phyloP scores from a whole-genome alignment of 2,797 vertebrate genomes.

The Gadopsis marmoratus region DNA sequence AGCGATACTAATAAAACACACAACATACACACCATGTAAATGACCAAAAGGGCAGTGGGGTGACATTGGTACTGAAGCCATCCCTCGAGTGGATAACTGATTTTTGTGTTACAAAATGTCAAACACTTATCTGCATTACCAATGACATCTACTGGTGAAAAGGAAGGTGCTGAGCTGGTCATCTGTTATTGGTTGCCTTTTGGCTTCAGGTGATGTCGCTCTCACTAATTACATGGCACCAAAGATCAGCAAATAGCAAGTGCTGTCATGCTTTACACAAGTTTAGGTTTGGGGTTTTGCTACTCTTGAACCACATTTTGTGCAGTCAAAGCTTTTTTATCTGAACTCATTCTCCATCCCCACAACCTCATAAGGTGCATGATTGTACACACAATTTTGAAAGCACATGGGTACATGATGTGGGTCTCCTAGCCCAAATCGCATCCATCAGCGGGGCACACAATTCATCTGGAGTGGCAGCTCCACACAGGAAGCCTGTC shows the following conservation, averaged over 20 bases:
- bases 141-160: not conserved
- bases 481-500: slow-evolving; percentile 76
- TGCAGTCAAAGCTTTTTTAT: not conserved
- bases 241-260: not conserved
- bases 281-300: not conserved
- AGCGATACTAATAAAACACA: not conserved
- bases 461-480: slow-evolving; percentile 69
- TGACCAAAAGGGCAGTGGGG: not conserved
- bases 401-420: slow-evolving; percentile 24
- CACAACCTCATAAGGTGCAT: not conserved
- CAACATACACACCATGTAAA: not conserved
- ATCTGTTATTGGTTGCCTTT: not conserved
- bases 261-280: not conserved
- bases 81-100: not conserved
- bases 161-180: not conserved
- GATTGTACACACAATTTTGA: slow-evolving; percentile 2
- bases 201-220: not conserved
- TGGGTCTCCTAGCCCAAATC: slow-evolving; percentile 39
- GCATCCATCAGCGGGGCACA: slow-evolving; percentile 59
- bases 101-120: not conserved
- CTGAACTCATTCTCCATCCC: slow-evolving; percentile 13
- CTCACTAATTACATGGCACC: not conserved
- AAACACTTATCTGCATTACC: not conserved
- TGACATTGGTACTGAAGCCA: not conserved
- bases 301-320: not conserved